Evolutionary conservation across 1,140 invertebrate species (phyloP).

Genomic region (Neotoxoptera formosana): DNA sequence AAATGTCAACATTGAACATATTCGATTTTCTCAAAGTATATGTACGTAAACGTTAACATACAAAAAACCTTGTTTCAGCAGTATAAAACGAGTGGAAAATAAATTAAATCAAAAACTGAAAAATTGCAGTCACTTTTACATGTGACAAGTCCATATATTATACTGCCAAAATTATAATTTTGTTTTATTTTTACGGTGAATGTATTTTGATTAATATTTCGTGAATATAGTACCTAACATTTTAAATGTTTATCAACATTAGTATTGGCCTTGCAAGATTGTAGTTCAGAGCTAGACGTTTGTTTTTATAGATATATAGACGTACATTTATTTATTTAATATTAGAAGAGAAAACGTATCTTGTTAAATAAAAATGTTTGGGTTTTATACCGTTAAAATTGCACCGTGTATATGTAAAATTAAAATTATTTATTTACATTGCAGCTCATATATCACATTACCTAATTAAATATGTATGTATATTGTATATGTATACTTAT

Average conservation of each 20-base stretch:
- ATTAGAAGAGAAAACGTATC: not conserved
- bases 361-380: not conserved
- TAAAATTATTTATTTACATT: not conserved
- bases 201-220: conserved; percentile 12
- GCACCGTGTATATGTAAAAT: not conserved
- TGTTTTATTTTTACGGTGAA: conserved; percentile 6
- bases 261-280: not conserved
- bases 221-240: not conserved
- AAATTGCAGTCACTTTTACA: conserved; percentile 8
- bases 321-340: not conserved
- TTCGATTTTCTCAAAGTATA: not conserved
- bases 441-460: not conserved
- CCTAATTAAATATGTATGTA: too few relatives aligned
- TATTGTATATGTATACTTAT: too few relatives aligned
- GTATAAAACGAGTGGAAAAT: conserved; percentile 3
- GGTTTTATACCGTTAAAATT: not conserved
- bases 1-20: not conserved
- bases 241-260: conserved; percentile 13
- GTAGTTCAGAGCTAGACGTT: not conserved
- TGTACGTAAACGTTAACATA: not conserved
- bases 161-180: conserved; percentile 10
- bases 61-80: not conserved
- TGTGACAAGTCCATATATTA: conserved; percentile 8
- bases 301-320: not conserved
- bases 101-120: conserved; percentile 15